These are phyloP conservation scores for Ambastaia sidthimunki DNA, from an alignment of 2,797 vertebrate species.

Conservation along the genomic window DNA sequence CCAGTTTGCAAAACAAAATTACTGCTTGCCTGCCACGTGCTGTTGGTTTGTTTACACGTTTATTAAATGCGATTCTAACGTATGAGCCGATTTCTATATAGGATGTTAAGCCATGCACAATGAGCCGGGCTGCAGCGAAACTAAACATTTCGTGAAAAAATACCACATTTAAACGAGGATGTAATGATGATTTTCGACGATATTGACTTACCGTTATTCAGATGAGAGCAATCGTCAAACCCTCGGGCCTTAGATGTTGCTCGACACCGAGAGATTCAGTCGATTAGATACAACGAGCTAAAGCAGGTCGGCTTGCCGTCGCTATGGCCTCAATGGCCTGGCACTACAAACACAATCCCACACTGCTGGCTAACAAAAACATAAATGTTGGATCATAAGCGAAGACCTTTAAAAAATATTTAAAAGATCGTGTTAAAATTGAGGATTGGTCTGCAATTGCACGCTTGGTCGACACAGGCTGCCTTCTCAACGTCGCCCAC, in stretches of 20 bases:
- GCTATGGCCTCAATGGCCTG: constrained; percentile 29
- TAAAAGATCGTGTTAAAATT: not conserved
- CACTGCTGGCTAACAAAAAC: constrained; percentile 26
- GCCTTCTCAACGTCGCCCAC: constrained; percentile 47
- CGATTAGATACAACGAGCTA: constrained; percentile 29
- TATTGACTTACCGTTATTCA: constrained; percentile 22
- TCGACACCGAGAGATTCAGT: constrained; percentile 23
- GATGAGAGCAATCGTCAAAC: constrained; percentile 2
- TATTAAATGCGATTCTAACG: constrained; percentile 24
- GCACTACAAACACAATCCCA: constrained; percentile 9
- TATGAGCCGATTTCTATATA: constrained; percentile 1
- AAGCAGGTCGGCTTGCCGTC: constrained; percentile 52
- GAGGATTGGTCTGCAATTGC: constrained; percentile 23
- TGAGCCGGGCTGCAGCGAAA: constrained; percentile 24
- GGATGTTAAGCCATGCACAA: constrained; percentile 28
- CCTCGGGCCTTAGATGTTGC: constrained; percentile 21
- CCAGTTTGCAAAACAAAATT: not conserved
- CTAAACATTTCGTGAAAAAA: not conserved
- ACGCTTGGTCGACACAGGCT: constrained; percentile 45
- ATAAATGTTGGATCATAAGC: not conserved
- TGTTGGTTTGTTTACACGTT: constrained; percentile 41
- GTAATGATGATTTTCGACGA: not conserved
- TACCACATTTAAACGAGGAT: not conserved
- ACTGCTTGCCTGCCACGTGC: constrained; percentile 31
- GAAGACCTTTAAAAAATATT: not conserved